Percentiles rank a stretch among this genome's conserved stretches.
Conservation (phyloP, 37 sponge, comb jelly and placozoan species). For the Ephydatia muelleri region DNA sequence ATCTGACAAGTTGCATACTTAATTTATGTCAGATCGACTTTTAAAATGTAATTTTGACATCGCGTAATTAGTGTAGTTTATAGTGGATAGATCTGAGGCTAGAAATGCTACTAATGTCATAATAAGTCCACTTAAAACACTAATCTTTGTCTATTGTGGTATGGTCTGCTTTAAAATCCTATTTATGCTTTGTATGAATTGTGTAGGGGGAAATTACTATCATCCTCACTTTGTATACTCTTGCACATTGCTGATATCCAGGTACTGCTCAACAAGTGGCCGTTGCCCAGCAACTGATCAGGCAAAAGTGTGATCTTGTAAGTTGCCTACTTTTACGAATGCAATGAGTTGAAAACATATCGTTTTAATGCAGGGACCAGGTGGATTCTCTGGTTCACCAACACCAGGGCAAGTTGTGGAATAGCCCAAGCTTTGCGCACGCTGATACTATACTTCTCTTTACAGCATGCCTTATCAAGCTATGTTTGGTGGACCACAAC, state of each 20-base stretch:
- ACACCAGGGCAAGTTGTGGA: conserved; percentile 18
- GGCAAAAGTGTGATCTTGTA: conserved; percentile 69
- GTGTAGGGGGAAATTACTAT: no score
- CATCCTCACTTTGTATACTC: no score
- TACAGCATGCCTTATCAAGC: conserved; percentile 16
- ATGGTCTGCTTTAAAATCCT: no score
- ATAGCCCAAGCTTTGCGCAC: background rate
- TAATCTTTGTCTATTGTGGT: no score
- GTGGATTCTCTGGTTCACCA: background rate
- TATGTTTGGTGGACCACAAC: conserved; percentile 22
- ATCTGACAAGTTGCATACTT: no score
- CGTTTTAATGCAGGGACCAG: background rate
- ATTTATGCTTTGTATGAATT: no score
- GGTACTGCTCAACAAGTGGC: conserved; percentile 51
- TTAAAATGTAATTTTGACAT: no score
- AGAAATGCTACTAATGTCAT: no score
- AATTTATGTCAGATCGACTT: no score
- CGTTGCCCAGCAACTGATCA: conserved; percentile 59
- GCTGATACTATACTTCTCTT: background rate
- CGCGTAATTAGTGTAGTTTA: no score
- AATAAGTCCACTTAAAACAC: no score
- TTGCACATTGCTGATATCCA: background rate
- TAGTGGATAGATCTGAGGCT: no score
- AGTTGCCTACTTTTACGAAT: background rate
- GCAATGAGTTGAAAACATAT: background rate